phyloP scores from a whole-genome alignment of 2,113 vertebrate genomes.

The Psilopsiagon aymara region DNA sequence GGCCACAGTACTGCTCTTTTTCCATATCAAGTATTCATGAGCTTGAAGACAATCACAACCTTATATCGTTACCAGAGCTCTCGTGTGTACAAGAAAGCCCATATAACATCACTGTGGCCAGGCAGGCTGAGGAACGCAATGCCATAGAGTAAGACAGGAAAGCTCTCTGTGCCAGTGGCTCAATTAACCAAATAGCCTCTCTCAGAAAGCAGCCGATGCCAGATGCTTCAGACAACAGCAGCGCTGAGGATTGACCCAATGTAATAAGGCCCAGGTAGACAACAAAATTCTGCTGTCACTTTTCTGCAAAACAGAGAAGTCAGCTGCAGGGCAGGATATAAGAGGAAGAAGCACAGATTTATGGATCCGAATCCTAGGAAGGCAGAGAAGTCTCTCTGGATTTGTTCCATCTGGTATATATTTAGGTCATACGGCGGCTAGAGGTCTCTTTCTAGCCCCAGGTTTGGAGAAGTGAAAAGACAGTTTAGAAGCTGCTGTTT shows the following conservation, averaged over 20 bases:
- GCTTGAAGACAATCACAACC: neutral
- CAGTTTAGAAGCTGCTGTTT: neutral
- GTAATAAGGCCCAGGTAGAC: neutral
- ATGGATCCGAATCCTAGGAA: neutral
- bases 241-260: fast-evolving
- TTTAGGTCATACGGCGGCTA: neutral
- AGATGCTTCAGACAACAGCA: neutral
- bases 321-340: neutral
- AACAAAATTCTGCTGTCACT: neutral
- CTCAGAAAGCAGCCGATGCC: neutral
- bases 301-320: neutral
- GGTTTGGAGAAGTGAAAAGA: neutral
- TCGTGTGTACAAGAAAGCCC: neutral
- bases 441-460: neutral
- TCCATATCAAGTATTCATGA: conserved; percentile 41
- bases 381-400: neutral
- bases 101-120: neutral
- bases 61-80: neutral
- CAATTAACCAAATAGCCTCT: neutral
- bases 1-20: neutral
- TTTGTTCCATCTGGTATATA: neutral
- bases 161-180: neutral
- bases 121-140: neutral
- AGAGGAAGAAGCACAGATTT: neutral
- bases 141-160: neutral